Evolutionary conservation across 2,113 vertebrate species (phyloP).

Genomic region (Melanotaenia duboulayi): DNA sequence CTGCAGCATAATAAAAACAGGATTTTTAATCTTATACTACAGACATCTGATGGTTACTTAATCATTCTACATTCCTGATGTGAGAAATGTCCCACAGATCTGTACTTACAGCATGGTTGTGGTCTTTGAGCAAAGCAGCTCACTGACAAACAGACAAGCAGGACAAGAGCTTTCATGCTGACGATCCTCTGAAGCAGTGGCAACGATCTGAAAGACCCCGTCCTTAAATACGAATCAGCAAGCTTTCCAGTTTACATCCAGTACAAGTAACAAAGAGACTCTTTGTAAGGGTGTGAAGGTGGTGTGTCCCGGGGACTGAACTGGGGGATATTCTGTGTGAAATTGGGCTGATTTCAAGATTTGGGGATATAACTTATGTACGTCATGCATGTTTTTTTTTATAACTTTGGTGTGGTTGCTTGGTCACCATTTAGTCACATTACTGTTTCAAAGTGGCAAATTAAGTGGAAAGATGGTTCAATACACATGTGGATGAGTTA

Average conservation of each 20-base stretch:
- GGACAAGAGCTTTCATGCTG: constrained; percentile 47
- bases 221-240: constrained; percentile 36
- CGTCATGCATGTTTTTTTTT: not conserved
- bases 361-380: not conserved
- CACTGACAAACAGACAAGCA: constrained; percentile 51
- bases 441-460: not conserved
- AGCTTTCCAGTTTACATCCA: constrained; percentile 11
- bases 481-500: too few relatives aligned
- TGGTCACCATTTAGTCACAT: not conserved
- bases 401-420: not conserved
- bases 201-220: not conserved
- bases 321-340: not conserved
- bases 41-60: too few relatives aligned
- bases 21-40: too few relatives aligned
- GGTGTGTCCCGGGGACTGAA: not conserved
- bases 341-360: not conserved
- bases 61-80: too few relatives aligned
- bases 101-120: constrained; percentile 71
- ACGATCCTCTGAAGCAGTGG: not conserved
- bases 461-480: too few relatives aligned
- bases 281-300: not conserved
- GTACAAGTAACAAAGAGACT: not conserved
- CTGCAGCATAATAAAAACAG: constrained; percentile 34
- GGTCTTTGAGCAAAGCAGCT: constrained; percentile 64
- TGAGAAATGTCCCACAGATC: not conserved